Conservation (phyloP, 1,140 invertebrate genomes). For the honey bee (Apis mellifera) region Amel_HAv3.1 CM009940.2:4868001-4868500, state of each 20-base stretch:
- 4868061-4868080: slow-evolving; percentile 80
- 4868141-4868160: slow-evolving; percentile 79
- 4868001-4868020: slow-evolving; percentile 76
- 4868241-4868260: slow-evolving; percentile 59
- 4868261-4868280: slow-evolving; percentile 61
- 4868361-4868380: slow-evolving; percentile 66
- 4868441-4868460: background rate
- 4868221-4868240: slow-evolving; percentile 47
- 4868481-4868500: slow-evolving; percentile 59
- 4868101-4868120: slow-evolving; percentile 73
- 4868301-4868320: slow-evolving; percentile 77
- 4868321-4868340: slow-evolving; percentile 72
- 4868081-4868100: slow-evolving; percentile 72
- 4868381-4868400: too few species aligned
- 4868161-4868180: slow-evolving; percentile 75
- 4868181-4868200: slow-evolving; percentile 76
- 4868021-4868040: slow-evolving; percentile 74
- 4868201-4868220: slow-evolving; percentile 67
- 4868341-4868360: slow-evolving; percentile 73
- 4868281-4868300: slow-evolving; percentile 78
- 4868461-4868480: slow-evolving; percentile 70
- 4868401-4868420: background rate
- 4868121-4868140: slow-evolving; percentile 78
- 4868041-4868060: slow-evolving; percentile 75
- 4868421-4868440: background rate